Percentiles rank a stretch among this genome's conserved stretches.
These are phyloP conservation scores for Eurytoma adleriae DNA, from an alignment of 2,888 invertebrate species.

Conservation along the genomic window DNA sequence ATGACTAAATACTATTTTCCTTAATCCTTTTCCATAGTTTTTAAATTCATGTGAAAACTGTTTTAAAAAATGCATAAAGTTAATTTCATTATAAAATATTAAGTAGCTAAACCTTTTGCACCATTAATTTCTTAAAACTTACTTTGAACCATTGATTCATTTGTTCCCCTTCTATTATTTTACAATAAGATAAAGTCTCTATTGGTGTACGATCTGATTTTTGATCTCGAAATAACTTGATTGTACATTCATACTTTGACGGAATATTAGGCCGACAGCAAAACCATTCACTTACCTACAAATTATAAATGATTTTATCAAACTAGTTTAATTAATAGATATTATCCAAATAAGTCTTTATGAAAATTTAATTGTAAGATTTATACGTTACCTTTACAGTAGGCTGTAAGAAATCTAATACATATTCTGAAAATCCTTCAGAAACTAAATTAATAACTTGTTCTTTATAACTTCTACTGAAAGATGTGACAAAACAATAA, in stretches of 20 bases:
- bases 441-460: constrained; percentile 76
- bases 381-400: constrained; percentile 73
- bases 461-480: constrained; percentile 74
- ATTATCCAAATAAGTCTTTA: constrained; percentile 2
- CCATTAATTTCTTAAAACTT: constrained; percentile 14
- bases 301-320: not conserved
- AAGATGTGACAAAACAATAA: constrained; percentile 78
- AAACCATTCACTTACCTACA: constrained; percentile 71
- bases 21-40: constrained; percentile 78
- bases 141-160: constrained; percentile 70
- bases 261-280: constrained; percentile 67
- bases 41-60: constrained; percentile 77
- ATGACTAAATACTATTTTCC: constrained; percentile 78
- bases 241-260: constrained; percentile 63
- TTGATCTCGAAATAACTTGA: constrained; percentile 51
- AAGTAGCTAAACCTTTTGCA: not conserved
- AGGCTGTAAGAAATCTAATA: constrained; percentile 78
- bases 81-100: not conserved
- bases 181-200: constrained; percentile 58
- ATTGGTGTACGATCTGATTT: constrained; percentile 65
- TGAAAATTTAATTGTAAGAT: not conserved
- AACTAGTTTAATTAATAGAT: constrained; percentile 3
- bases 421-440: constrained; percentile 72
- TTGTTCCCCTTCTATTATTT: constrained; percentile 60
- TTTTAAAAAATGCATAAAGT: constrained; percentile 18